Conservation (phyloP, 1,140 invertebrate species). For the Lepidotrigona ventralis region DNA sequence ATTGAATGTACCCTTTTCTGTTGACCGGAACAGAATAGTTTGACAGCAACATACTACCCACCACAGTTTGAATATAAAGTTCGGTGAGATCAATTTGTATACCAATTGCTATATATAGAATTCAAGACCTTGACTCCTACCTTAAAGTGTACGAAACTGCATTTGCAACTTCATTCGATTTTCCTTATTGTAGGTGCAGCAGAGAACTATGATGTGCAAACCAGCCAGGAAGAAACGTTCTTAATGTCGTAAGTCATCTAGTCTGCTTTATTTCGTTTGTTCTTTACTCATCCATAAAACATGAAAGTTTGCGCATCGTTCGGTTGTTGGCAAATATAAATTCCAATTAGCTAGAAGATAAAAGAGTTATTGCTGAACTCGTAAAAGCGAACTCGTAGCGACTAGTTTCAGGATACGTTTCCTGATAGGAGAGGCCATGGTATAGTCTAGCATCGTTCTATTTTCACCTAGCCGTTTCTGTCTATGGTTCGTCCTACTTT, state of each 20-base stretch:
- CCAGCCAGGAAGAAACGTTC: conserved; percentile 72
- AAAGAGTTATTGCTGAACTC: not conserved
- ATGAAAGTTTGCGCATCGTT: too few species aligned
- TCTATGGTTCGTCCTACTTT: conserved; percentile 41
- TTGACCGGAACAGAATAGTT: conserved; percentile 10
- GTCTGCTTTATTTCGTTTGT: not conserved
- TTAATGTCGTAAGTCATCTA: conserved; percentile 70
- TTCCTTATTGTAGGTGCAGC: conserved; percentile 62
- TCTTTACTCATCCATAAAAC: not conserved
- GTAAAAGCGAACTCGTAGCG: not conserved
- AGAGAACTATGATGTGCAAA: conserved; percentile 72
- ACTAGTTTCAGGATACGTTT: not conserved
- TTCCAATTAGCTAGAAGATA: not conserved
- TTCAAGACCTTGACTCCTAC: conserved; percentile 14
- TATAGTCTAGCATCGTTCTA: conserved; percentile 28
- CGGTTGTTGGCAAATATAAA: not conserved
- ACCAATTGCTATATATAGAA: conserved; percentile 33
- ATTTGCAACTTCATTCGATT: conserved; percentile 62
- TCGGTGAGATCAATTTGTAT: conserved; percentile 29
- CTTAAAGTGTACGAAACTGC: conserved; percentile 45
- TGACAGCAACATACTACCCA: conserved; percentile 31
- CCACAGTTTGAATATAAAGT: conserved; percentile 31
- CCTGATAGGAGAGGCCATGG: not conserved
- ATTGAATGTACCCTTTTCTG: not conserved
- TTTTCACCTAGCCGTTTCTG: conserved; percentile 48